Percentiles rank a stretch among this genome's conserved stretches.
These are phyloP conservation scores for Dilophus febrilis DNA, from an alignment of 2,888 invertebrate genomes.

Conservation along the genomic window DNA sequence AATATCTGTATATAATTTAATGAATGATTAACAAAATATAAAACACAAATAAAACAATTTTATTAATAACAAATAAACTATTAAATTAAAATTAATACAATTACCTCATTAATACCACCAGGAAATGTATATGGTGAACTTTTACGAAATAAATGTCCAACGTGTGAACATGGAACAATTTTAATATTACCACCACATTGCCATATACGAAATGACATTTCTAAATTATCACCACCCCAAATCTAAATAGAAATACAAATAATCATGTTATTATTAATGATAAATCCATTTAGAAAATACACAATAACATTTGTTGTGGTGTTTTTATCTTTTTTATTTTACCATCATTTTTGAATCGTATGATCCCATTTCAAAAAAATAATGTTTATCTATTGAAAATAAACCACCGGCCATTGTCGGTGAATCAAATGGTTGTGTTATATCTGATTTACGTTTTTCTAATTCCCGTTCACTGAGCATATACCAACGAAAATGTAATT, in stretches of 20 bases:
- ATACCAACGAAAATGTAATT: constrained; percentile 72
- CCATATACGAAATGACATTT: constrained; percentile 93
- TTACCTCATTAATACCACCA: constrained; percentile 62
- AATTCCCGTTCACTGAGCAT: constrained; percentile 41
- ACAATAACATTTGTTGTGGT: not conserved
- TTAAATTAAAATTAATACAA: too few species aligned
- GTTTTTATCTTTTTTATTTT: too few species aligned
- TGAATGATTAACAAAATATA: too few species aligned
- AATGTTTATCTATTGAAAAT: constrained; percentile 65
- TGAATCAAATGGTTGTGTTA: constrained; percentile 58
- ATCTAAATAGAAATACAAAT: too few species aligned
- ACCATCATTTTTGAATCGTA: constrained; percentile 48
- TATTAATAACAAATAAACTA: not conserved
- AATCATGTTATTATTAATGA: constrained; percentile 34
- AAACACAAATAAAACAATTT: too few species aligned
- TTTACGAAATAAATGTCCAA: constrained; percentile 83
- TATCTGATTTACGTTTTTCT: constrained; percentile 47
- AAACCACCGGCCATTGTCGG: constrained; percentile 90
- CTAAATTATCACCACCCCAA: constrained; percentile 98
- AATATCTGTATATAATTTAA: too few species aligned
- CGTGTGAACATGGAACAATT: constrained; percentile 83
- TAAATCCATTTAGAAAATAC: constrained; percentile 5
- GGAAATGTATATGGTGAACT: constrained; percentile 91
- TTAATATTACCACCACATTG: constrained; percentile 84
- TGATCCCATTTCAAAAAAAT: constrained; percentile 73